phyloP scores from a whole-genome alignment of 2,797 vertebrate species.

The Chrysocyon brachyurus region DNA sequence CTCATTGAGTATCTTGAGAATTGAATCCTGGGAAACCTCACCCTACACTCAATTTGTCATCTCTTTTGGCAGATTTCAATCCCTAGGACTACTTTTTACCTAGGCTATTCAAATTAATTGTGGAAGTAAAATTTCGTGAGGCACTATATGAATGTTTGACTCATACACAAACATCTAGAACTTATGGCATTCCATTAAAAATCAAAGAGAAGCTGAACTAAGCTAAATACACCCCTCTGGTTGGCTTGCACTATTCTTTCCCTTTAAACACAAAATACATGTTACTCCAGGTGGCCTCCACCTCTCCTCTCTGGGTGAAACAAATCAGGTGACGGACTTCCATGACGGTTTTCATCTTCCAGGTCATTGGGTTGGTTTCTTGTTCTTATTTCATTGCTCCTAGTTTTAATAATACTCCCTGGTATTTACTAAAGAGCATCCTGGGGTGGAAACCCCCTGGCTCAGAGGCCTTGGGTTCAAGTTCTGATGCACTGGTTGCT shows the following conservation, averaged over 20 bases:
- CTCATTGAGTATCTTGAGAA: background rate
- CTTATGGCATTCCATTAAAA: conserved; percentile 55
- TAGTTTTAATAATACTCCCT: background rate
- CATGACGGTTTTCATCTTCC: background rate
- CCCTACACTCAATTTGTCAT: background rate
- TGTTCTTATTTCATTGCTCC: background rate
- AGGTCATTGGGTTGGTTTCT: background rate
- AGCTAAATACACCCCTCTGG: background rate
- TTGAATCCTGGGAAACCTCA: background rate
- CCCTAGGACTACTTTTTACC: background rate
- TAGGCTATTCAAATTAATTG: conserved; percentile 1
- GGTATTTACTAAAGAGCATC: background rate
- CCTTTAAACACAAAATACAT: conserved; percentile 34
- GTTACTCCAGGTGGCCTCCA: background rate
- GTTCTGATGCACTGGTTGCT: background rate
- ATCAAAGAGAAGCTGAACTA: conserved; percentile 9
- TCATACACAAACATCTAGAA: conserved; percentile 34
- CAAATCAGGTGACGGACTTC: background rate
- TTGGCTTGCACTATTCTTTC: background rate
- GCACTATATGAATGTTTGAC: background rate
- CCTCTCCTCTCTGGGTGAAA: background rate
- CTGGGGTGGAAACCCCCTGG: background rate
- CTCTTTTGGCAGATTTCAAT: conserved; percentile 40
- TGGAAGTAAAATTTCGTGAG: conserved; percentile 61
- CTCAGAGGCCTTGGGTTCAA: background rate